A percentile compares a stretch with the other conserved stretches of the same genome.
phyloP scores from a whole-genome alignment of 2,888 invertebrate genomes.

The Eupithecia subfuscata region DNA sequence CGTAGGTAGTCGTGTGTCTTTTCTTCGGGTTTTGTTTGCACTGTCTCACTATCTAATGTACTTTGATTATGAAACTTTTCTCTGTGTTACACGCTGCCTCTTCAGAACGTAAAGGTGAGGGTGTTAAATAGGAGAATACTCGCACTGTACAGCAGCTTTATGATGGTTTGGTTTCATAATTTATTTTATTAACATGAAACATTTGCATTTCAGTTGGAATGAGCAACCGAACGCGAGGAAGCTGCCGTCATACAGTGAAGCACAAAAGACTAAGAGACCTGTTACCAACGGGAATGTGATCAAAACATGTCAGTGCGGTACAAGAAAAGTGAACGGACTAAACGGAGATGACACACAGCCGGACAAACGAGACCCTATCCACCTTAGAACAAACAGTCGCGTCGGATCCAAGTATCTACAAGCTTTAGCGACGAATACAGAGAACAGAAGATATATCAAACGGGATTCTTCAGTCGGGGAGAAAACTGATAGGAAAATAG shows the following conservation, averaged over 20 bases:
- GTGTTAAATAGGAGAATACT: slow-evolving; percentile 34
- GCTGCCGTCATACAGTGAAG: slow-evolving; percentile 82
- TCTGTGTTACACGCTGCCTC: slow-evolving; percentile 83
- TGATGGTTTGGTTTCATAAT: not conserved
- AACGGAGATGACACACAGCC: slow-evolving; percentile 60
- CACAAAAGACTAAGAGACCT: slow-evolving; percentile 82
- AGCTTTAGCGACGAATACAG: slow-evolving; percentile 72
- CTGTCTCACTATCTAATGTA: slow-evolving; percentile 45
- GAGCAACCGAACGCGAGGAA: slow-evolving; percentile 81
- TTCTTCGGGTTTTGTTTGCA: slow-evolving; percentile 29
- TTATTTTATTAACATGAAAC: slow-evolving; percentile 17
- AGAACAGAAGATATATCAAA: slow-evolving; percentile 67
- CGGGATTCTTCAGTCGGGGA: slow-evolving; percentile 74
- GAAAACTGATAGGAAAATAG: slow-evolving; percentile 62
- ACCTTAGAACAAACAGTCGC: slow-evolving; percentile 74
- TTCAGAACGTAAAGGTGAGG: slow-evolving; percentile 82
- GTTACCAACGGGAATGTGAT: slow-evolving; percentile 73
- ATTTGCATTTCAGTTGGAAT: slow-evolving; percentile 76
- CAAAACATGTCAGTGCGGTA: slow-evolving; percentile 76
- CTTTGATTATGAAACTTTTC: slow-evolving; percentile 75
- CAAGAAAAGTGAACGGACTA: slow-evolving; percentile 70
- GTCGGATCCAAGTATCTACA: slow-evolving; percentile 80
- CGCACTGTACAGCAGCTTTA: slow-evolving; percentile 24
- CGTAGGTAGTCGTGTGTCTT: slow-evolving; percentile 51
- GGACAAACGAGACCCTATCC: slow-evolving; percentile 66